Evolutionary conservation across 2,113 vertebrate genomes (phyloP), one percentile per base, ranked within the genome.

Genomic region (Sander lucioperca): DNA sequence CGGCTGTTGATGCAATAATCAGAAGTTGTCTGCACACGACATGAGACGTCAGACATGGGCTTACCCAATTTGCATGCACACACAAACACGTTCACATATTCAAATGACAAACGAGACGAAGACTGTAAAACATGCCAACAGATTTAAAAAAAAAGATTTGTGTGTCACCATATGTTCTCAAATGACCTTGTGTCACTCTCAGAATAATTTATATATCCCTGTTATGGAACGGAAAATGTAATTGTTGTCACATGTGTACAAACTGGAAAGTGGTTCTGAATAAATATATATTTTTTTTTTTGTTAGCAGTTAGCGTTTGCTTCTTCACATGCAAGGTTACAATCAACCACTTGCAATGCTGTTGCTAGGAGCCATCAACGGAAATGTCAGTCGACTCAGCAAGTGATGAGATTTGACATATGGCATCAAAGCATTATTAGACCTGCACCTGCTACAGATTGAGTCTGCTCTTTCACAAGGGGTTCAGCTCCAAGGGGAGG

Each of bases 371-470:
- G 93, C 94, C 94, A 93, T 95, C 94, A 95, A 94, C 94, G 94
- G 94, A 98, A 98, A 97, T 97, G 97, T 97, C 97, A 97, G 89
- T 96, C 95, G 87, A 96, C 98, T 95, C 97, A 98, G 97, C 96
- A 96, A 97, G 97, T 95, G 96, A 97, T 96, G 96, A 96, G 95
- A 96, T 96, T 96, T 99, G 97, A 97, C 97, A 98, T 97, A 97
- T 97, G 95, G 96, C 97, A 97, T 98, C 96, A 98, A 97, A 97
- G 96, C 94, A 93, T 96, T 97, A 96, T 98, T 98, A 97, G 96
- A 96, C 94, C 91, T 90, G 95, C 93, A 96, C 96, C 97, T 97
- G 97, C 96, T 96, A 95, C 94, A 96, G 92, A 95, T 90, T 83
- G 95, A 93, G 84, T 79, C 91, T 88, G 92, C 90, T 95, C 95